These are phyloP conservation scores for Thamnophis elegans DNA, from an alignment of 2,797 vertebrate genomes.

Conservation along the genomic window DNA sequence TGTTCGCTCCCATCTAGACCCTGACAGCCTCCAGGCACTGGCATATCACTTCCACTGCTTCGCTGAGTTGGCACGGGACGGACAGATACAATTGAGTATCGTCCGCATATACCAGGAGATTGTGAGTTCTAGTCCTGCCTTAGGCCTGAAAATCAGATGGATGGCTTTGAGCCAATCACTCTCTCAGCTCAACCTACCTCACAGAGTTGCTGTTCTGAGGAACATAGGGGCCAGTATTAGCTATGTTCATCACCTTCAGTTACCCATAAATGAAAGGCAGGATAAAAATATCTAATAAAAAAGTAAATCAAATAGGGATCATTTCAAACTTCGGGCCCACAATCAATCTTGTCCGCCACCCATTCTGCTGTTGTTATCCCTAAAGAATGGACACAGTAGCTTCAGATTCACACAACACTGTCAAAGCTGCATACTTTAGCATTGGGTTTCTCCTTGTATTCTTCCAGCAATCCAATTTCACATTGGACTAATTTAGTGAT, in stretches of 20 bases:
- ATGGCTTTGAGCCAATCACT: background rate
- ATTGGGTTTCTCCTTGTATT: background rate
- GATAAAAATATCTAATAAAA: background rate
- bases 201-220: background rate
- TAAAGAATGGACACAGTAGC: background rate
- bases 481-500: background rate
- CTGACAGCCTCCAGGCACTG: too few species aligned
- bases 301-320: background rate
- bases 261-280: background rate
- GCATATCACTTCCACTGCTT: too few species aligned
- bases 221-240: background rate
- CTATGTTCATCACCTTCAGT: background rate
- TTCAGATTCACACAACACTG: background rate
- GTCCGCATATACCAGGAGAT: background rate
- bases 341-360: background rate
- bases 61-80: too few species aligned
- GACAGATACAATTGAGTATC: too few species aligned
- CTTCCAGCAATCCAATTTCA: background rate
- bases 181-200: background rate
- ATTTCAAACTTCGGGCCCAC: background rate
- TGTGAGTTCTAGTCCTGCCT: background rate
- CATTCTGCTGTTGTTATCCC: background rate
- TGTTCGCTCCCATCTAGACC: too few species aligned
- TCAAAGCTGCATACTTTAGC: background rate
- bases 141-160: background rate